A percentile compares a stretch with the other conserved stretches of the same genome.
These are phyloP conservation scores for Drosophila affinis DNA, from an alignment of 2,888 invertebrate genomes.

Conservation along the genomic window DNA sequence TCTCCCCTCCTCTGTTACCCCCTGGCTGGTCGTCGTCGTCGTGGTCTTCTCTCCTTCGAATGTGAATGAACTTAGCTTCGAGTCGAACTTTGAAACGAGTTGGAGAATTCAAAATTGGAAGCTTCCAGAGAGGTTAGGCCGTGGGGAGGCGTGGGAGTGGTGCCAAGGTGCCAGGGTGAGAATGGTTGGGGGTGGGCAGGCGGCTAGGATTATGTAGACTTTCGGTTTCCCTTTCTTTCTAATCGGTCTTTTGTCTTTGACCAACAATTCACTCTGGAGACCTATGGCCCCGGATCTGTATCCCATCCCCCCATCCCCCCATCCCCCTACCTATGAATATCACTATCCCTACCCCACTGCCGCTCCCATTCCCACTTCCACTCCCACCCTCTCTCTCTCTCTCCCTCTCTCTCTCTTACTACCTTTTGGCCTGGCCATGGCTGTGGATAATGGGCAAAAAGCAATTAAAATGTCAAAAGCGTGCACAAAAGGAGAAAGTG, in stretches of 20 bases:
- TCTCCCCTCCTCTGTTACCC: neutral
- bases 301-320: constrained; percentile 18
- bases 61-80: constrained; percentile 65
- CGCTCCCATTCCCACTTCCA: neutral
- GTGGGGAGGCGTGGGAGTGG: too few relatives aligned
- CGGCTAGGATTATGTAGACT: neutral
- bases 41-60: constrained; percentile 26
- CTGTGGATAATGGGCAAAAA: constrained; percentile 68
- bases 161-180: too few relatives aligned
- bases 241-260: neutral
- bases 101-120: constrained; percentile 28
- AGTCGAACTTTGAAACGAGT: constrained; percentile 32
- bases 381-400: neutral
- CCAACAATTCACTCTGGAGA: neutral
- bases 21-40: neutral
- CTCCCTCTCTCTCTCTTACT: neutral
- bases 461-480: constrained; percentile 80
- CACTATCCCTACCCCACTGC: neutral
- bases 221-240: neutral
- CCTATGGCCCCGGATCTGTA: neutral
- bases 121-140: constrained; percentile 7
- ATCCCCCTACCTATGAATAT: neutral
- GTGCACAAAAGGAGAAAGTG: constrained; percentile 78
- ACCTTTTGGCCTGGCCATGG: constrained; percentile 12
- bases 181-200: too few relatives aligned